phyloP scores from a whole-genome alignment of 2,113 vertebrate genomes.

The Narcine bancroftii region DNA sequence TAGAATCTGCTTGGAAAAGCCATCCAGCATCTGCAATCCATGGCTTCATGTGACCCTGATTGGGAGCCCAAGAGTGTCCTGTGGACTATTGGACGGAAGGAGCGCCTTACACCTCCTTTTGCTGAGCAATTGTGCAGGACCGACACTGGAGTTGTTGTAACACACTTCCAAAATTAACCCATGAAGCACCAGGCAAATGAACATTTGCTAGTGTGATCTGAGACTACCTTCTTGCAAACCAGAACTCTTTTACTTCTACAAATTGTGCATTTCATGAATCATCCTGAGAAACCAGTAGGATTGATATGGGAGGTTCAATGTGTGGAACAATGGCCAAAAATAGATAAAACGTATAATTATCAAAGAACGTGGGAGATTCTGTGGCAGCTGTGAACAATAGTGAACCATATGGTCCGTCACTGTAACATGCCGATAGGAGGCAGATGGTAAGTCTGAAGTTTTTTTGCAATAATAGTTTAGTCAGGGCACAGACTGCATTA shows the following conservation, averaged over 20 bases:
- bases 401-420: not conserved
- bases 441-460: not conserved
- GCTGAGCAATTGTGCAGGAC: too few relatives aligned
- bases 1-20: too few relatives aligned
- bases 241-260: not conserved
- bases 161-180: not conserved
- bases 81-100: too few relatives aligned
- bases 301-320: not conserved
- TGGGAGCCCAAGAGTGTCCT: too few relatives aligned
- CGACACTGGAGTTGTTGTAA: not conserved
- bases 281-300: not conserved
- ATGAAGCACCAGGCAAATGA: not conserved
- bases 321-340: not conserved
- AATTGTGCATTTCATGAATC: not conserved
- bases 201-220: not conserved
- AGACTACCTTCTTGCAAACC: not conserved
- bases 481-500: not conserved
- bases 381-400: conserved; percentile 24
- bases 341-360: conserved; percentile 27
- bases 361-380: not conserved
- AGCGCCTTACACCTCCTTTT: too few relatives aligned
- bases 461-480: not conserved
- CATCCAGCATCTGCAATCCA: too few relatives aligned
- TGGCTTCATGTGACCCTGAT: too few relatives aligned
- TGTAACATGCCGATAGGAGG: not conserved